Conservation (phyloP, 1,140 invertebrate species). For the Caerostris extrusa region DNA sequence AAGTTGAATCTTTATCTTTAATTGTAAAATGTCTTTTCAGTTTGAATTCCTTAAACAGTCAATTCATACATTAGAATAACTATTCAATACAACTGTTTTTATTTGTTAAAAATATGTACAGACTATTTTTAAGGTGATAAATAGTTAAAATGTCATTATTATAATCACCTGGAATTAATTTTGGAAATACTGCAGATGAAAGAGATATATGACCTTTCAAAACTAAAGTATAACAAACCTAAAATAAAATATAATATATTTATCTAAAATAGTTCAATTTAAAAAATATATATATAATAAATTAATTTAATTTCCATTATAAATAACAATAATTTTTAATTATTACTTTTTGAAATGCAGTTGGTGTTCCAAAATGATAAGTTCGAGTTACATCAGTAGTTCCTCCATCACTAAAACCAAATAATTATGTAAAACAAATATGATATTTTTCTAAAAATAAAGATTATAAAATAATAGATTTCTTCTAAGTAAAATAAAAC, state of each 20-base stretch:
- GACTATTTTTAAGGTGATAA: background rate
- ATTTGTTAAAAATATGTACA: too few species aligned
- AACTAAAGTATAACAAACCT: constrained; percentile 95
- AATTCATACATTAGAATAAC: too few species aligned
- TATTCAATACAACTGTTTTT: too few species aligned
- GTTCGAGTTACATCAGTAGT: constrained; percentile 98
- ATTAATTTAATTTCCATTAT: background rate
- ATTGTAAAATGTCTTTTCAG: too few species aligned
- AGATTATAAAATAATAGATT: background rate
- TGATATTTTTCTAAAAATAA: background rate
- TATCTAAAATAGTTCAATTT: background rate
- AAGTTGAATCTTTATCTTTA: too few species aligned
- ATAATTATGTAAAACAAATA: background rate
- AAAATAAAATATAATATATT: constrained; percentile 43
- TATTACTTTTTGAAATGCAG: constrained; percentile 85
- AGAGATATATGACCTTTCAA: constrained; percentile 94
- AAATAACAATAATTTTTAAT: background rate
- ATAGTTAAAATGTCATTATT: background rate
- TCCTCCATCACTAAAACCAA: constrained; percentile 86
- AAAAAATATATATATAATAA: background rate
- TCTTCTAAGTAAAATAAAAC: background rate
- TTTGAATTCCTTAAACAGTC: too few species aligned
- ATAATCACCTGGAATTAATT: constrained; percentile 81
- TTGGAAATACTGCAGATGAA: constrained; percentile 90
- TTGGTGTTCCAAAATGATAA: constrained; percentile 92